Evolutionary conservation across 2,888 invertebrate genomes (phyloP).

Genomic region (Drosophila borealis): DNA sequence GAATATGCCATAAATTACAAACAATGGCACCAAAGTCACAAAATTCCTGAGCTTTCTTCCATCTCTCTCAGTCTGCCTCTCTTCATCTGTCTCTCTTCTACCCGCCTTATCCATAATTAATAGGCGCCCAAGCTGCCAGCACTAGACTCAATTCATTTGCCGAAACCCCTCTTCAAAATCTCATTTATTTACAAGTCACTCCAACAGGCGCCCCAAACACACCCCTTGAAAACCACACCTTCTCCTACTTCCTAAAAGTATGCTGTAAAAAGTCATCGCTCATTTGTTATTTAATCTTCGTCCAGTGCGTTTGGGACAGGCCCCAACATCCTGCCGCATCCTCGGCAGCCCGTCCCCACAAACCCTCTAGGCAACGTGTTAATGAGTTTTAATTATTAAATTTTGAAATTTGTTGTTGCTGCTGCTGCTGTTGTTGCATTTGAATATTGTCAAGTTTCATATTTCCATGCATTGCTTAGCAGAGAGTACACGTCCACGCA

Average conservation of each 20-base stretch:
- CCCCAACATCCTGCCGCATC: not conserved
- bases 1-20: conserved; percentile 66
- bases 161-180: conserved; percentile 10
- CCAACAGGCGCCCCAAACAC: conserved; percentile 21
- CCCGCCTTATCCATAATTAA: conserved; percentile 60
- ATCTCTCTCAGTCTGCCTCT: conserved; percentile 1
- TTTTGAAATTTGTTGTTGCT: conserved; percentile 41
- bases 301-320: conserved; percentile 47
- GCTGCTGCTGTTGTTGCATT: conserved; percentile 30
- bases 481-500: not conserved
- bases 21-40: conserved; percentile 48
- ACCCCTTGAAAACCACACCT: not conserved
- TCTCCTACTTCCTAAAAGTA: conserved; percentile 38
- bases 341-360: not conserved
- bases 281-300: conserved; percentile 79
- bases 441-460: conserved; percentile 41
- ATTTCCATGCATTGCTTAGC: conserved; percentile 15
- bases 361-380: conserved; percentile 57
- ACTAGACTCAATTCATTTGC: conserved; percentile 39
- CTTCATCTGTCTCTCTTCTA: not conserved
- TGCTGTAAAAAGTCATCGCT: conserved; percentile 74
- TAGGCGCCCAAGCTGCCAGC: conserved; percentile 40
- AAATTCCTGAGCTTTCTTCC: conserved; percentile 3
- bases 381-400: conserved; percentile 79
- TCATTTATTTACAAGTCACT: conserved; percentile 17